phyloP scores from a whole-genome alignment of 2,888 invertebrate genomes.

The Oligia latruncula region DNA sequence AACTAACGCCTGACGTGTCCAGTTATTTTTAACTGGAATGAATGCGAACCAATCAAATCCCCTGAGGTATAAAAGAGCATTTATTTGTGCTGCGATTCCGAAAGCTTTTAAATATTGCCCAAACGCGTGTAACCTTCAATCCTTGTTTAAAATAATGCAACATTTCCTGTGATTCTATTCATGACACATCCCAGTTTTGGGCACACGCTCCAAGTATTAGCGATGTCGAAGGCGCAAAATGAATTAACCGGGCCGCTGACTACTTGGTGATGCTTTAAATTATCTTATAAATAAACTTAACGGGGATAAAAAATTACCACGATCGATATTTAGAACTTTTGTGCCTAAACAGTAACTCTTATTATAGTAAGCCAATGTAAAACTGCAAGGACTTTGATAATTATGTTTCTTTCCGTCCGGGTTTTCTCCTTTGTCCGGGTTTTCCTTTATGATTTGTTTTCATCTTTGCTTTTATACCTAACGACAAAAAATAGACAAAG shows the following conservation, averaged over 20 bases:
- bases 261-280: slow-evolving; percentile 62
- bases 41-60: neutral
- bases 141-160: slow-evolving; percentile 8
- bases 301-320: slow-evolving; percentile 39
- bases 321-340: slow-evolving; percentile 37
- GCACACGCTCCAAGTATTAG: slow-evolving; percentile 42
- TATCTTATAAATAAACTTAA: slow-evolving; percentile 60
- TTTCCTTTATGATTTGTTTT: neutral
- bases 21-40: neutral
- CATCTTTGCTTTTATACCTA: neutral
- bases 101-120: neutral
- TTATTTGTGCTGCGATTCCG: neutral
- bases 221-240: slow-evolving; percentile 47
- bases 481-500: neutral
- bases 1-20: neutral
- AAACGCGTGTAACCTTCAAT: neutral
- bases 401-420: neutral
- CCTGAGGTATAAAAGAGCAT: neutral
- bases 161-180: slow-evolving; percentile 40
- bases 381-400: neutral
- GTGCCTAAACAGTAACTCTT: neutral
- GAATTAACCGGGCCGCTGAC: slow-evolving; percentile 61
- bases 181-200: slow-evolving; percentile 48
- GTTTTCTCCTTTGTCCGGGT: neutral
- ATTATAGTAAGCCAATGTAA: neutral